Percentiles rank a stretch among this genome's conserved stretches.
Conservation (phyloP, 92 coral and sea anemone species). For the Parazoanthus atlanticus region DNA sequence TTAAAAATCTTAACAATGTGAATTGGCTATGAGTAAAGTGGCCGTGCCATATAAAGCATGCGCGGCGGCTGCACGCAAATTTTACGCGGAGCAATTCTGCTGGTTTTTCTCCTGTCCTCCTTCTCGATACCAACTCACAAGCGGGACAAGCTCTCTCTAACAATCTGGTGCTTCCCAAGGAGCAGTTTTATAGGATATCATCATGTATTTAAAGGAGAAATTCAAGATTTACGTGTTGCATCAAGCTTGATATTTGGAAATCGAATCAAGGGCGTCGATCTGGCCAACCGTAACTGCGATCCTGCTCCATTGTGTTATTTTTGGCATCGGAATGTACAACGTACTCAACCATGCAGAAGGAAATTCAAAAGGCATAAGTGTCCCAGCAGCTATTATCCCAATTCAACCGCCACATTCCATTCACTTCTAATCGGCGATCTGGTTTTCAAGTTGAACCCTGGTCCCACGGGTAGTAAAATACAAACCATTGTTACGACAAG, state of each 20-base stretch:
- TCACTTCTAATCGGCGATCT: constrained; percentile 17
- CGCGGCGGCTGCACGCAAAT: too few relatives aligned
- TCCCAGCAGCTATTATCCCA: neutral
- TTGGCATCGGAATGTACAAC: constrained; percentile 7
- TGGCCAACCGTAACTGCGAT: neutral
- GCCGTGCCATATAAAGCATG: too few relatives aligned
- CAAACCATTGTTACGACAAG: constrained; percentile 25
- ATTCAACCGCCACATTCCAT: neutral
- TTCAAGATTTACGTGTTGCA: neutral
- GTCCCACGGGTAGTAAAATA: constrained; percentile 33
- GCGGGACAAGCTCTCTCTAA: neutral
- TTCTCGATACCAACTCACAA: neutral
- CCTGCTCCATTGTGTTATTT: constrained; percentile 2
- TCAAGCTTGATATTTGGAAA: constrained; percentile 9
- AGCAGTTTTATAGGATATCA: neutral
- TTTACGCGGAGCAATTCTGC: neutral
- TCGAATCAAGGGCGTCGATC: constrained; percentile 9
- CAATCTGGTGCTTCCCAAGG: neutral
- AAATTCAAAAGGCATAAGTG: constrained; percentile 7
- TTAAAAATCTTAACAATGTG: too few relatives aligned
- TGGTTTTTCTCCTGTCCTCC: neutral
- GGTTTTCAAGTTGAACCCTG: constrained; percentile 11
- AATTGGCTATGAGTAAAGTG: too few relatives aligned
- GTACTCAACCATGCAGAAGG: neutral
- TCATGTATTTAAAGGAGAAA: neutral